Base-by-base conservation (phyloP, 2,113 vertebrate genomes). In the Hypomesus transpacificus region DNA sequence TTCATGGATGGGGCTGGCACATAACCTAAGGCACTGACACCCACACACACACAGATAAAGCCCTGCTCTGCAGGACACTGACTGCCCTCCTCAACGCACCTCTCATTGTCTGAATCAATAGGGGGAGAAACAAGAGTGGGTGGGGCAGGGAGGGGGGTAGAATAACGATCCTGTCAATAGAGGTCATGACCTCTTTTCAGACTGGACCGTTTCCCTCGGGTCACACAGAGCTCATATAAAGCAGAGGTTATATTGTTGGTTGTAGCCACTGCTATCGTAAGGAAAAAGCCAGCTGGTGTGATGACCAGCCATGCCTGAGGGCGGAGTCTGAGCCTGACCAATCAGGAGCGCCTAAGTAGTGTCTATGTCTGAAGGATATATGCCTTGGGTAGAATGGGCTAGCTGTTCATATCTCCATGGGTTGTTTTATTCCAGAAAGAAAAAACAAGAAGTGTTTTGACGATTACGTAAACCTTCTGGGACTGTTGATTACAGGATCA, bases 81-180 rank as follows among this genome's bases (percentile, higher is more conserved):
- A 26, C 65, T 28, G 72, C 68, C 80, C 75, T n/a, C 62, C 80
- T 24, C 4, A 18, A 14, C n/a, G 88, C 87, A 88, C 63, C 79
- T 73, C 77, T 83, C 86, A 84, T 85, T 88, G 87, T 86, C 70
- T 75, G 66, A 82, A 86, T 84, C 85, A 87, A 86, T 82, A 22
- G 66, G 22, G 66, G 68, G 50, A 59, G 77, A 57, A 68, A 84
- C 77, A 82, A 86, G 84, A 72, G 78, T 66, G 68, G 83, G 85
- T 28, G 85, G 83, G 72, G 70, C 16, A 71, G 68, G 65, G 79
- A 3, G 21, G 78, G 78, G 75, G 78, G 67, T 79, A 86, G 85
- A 88, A 85, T 85, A 82, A 90, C 87, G 84, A 87, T 84, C 74
- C 79, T 60, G 82, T 90, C 88, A 83, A 89, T 90, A 87, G 85